Evolutionary conservation across 2,113 vertebrate genomes (phyloP).

Genomic region (Aramus guarauna): DNA sequence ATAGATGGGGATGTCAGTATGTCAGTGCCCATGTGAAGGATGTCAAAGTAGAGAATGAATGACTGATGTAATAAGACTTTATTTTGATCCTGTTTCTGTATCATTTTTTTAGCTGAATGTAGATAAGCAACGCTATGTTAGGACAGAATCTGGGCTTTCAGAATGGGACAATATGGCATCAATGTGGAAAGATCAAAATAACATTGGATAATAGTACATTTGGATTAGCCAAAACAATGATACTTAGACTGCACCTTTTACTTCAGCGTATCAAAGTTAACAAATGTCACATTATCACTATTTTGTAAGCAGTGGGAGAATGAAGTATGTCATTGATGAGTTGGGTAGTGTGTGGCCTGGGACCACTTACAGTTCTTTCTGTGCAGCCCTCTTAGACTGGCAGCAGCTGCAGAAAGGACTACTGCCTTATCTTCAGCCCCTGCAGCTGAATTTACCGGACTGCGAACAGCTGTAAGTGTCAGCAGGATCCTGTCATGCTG

Average conservation of each 20-base stretch:
- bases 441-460: not conserved
- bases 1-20: not conserved
- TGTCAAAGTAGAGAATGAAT: not conserved
- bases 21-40: not conserved
- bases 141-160: not conserved
- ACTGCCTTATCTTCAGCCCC: not conserved
- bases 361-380: not conserved
- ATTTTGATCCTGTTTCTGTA: not conserved
- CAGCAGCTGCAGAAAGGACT: not conserved
- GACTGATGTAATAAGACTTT: not conserved
- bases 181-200: not conserved
- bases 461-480: not conserved
- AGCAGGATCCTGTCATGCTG: not conserved
- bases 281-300: not conserved
- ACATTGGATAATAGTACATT: not conserved
- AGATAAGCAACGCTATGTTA: not conserved
- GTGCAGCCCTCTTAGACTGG: not conserved
- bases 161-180: not conserved
- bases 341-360: not conserved
- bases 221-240: not conserved
- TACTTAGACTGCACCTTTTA: not conserved
- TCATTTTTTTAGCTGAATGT: not conserved
- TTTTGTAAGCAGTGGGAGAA: not conserved
- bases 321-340: not conserved
- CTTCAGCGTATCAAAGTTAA: not conserved